Evolutionary conservation across 2,888 invertebrate species (phyloP).

Genomic region (Trachelus iudaicus): DNA sequence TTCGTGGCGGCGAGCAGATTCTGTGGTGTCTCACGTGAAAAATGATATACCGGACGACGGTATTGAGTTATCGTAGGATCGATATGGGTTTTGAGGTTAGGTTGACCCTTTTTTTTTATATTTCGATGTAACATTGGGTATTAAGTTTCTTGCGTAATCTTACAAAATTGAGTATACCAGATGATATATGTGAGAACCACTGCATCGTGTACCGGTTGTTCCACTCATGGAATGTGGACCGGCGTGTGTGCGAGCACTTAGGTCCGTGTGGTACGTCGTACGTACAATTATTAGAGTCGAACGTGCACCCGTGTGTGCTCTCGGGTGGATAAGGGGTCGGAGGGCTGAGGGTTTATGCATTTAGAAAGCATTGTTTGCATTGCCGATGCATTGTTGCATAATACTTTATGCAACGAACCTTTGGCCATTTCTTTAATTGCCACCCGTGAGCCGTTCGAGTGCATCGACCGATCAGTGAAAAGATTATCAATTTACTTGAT

Average conservation of each 20-base stretch:
- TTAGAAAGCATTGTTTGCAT: constrained; percentile 31
- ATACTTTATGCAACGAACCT: constrained; percentile 3
- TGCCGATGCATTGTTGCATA: constrained; percentile 19
- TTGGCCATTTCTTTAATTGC: background rate
- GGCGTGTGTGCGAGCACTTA: constrained; percentile 40
- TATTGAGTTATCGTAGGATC: background rate
- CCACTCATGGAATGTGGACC: constrained; percentile 65
- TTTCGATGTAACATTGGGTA: background rate
- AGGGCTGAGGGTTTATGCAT: constrained; percentile 16
- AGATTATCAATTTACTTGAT: background rate
- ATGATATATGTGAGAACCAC: constrained; percentile 53
- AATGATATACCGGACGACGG: background rate
- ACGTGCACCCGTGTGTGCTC: constrained; percentile 8
- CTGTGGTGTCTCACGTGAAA: background rate
- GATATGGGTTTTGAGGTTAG: background rate
- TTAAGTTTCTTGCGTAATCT: background rate
- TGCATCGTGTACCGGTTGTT: constrained; percentile 64
- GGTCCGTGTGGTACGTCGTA: constrained; percentile 26
- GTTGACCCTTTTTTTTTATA: background rate
- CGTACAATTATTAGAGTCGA: constrained; percentile 14
- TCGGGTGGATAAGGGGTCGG: constrained; percentile 1
- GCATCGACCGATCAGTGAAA: background rate
- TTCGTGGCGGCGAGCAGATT: background rate
- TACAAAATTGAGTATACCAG: background rate
- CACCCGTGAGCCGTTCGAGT: background rate